Conservation (phyloP, 1,140 invertebrate species). For the Euborellia annulipes region DNA sequence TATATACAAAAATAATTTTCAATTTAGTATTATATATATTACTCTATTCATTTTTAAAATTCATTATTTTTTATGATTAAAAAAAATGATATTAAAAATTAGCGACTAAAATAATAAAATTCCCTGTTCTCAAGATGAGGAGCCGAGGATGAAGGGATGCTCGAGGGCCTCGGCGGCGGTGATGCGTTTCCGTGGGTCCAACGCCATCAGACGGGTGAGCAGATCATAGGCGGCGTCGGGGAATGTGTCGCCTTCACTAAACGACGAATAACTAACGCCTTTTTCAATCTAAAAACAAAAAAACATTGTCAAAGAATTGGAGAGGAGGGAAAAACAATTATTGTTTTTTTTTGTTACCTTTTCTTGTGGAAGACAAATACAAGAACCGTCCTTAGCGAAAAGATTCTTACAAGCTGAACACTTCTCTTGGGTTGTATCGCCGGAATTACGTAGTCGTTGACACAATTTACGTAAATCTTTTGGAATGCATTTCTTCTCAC, state of each 20-base stretch:
- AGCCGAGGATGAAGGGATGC: conserved; percentile 48
- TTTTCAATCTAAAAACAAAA: background rate
- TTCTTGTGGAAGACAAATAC: conserved; percentile 2
- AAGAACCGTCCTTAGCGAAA: background rate
- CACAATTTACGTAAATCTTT: conserved; percentile 36
- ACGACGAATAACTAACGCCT: conserved; percentile 17
- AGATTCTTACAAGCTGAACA: background rate
- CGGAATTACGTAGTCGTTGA: conserved; percentile 27
- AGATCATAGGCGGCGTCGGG: conserved; percentile 58
- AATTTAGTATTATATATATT: no score
- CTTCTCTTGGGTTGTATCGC: background rate
- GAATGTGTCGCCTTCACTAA: conserved; percentile 24
- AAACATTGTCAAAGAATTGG: background rate
- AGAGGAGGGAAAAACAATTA: conserved; percentile 4
- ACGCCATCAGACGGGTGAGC: conserved; percentile 51
- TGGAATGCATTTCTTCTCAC: conserved; percentile 28
- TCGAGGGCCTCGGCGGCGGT: conserved; percentile 54
- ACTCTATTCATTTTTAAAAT: no score
- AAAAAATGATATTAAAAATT: no score
- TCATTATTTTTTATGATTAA: no score
- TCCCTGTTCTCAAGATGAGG: background rate
- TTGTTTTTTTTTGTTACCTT: background rate
- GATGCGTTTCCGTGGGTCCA: conserved; percentile 55
- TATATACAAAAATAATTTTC: no score
- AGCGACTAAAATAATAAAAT: background rate